Evolutionary conservation across 23 tunicate species (phyloP), one percentile per base, ranked within the genome.

Genomic region (Ascidia mentula): DNA sequence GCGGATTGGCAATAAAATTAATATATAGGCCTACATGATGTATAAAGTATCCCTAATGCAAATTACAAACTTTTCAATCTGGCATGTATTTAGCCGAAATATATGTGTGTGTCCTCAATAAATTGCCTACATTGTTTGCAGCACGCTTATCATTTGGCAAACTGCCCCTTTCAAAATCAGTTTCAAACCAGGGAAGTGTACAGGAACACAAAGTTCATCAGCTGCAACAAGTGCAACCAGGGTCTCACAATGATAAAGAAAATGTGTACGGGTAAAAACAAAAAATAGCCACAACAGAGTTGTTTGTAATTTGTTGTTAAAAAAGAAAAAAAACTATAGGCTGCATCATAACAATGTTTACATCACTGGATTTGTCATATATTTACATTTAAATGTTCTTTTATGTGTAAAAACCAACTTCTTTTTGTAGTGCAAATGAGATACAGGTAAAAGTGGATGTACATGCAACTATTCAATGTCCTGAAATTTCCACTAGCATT

Each of bases 391-490:
- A 6, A 3, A 1, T 5, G 24, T 53, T 6, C 13, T 5, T 53
- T 3, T 53, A 28, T 53, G 12, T 5, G 13, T 53, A 28, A n/a
- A n/a, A n/a, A n/a, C n/a, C n/a, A n/a, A n/a, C n/a, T n/a, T n/a
- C n/a, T n/a, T 53, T 53, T 7, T 60, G n/a, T 32, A 82, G 79
- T 34, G 3, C 65, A 34, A 75, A 83, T 76, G 32, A 12, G 31
- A 36, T 83, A 35, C 80, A 83, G 76, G 87, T 83, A 5, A 53
- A 83, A 59, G 87, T 69, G n/a, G 89, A 85, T 77, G 84, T 73
- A 37, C 83, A 86, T 69, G 46, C 72, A 73, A 79, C 82, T 32
- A 86, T 86, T 72, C 90, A 86, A 60, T 86, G 90, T 65, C 90
- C 90, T 32, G 90, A 86, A 73, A 75, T 86, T 53, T 79, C 90